Evolutionary conservation across 2,113 vertebrate genomes (phyloP).

Genomic region (Odocoileus hemionus): DNA sequence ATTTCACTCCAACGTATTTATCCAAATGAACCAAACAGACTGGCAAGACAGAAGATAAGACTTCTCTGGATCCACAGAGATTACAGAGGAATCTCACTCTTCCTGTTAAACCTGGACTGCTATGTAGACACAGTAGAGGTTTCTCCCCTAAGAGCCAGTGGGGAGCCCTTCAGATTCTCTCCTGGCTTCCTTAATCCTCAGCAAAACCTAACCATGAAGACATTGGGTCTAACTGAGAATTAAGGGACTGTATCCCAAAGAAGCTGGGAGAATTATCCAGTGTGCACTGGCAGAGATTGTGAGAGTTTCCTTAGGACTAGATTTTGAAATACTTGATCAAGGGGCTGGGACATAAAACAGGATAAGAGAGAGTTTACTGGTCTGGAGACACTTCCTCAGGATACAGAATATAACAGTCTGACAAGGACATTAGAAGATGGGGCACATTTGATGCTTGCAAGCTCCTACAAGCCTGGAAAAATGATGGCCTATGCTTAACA

Average conservation of each 20-base stretch:
- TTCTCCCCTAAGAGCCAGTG: not conserved
- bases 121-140: not conserved
- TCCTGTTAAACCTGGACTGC: not conserved
- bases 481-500: not conserved
- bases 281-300: not conserved
- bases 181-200: not conserved
- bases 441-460: not conserved
- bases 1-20: not conserved
- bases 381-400: not conserved
- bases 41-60: not conserved
- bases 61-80: not conserved
- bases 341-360: not conserved
- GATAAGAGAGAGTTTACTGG: not conserved
- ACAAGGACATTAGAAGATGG: not conserved
- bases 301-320: not conserved
- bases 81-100: not conserved
- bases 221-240: not conserved
- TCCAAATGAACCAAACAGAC: not conserved
- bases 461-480: not conserved
- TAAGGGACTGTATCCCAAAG: not conserved
- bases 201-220: not conserved
- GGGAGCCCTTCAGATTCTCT: not conserved
- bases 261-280: not conserved
- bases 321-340: not conserved
- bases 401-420: not conserved